Evolutionary conservation across 2,113 vertebrate species (phyloP), one percentile per base, ranked within the genome.

Genomic region (Aptenodytes forsteri): DNA sequence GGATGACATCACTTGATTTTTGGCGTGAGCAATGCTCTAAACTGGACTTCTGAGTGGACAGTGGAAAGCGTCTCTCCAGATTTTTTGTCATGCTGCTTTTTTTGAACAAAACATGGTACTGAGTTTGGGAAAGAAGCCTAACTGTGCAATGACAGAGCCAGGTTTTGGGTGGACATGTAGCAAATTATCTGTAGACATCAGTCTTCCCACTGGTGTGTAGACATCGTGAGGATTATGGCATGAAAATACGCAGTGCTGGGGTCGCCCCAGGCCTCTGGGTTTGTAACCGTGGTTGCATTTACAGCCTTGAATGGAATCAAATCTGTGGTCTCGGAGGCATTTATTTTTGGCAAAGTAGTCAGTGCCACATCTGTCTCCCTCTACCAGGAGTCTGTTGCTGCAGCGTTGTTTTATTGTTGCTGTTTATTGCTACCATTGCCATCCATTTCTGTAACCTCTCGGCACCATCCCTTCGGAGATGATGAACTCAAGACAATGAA

Each of bases 91-190:
- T 20, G 30, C 47, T 76, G 32, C 26, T 52, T 30, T 42, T 50
- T 70, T 59, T 44, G 27, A 79, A 4, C 2, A 8, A 65, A 89
- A 13, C 22, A 2, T 0, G 0, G 4, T 19, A 2, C 25, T 65
- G 46, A 21, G 50, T 21, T 72, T 0, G 14, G 86, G 13, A 21
- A 18, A 36, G 44, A 38, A 77, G 38, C 40, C 30, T 21, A 58
- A 12, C 38, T 38, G 46, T n/a, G 58, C 13, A 70, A 36, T 32
- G 59, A 4, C 58, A 49, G 56, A 54, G 50, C 11, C 34, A 10
- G 67, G 11, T 16, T 59, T 61, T 34, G 40, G n/a, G 12, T 22
- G 38, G 27, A 4, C 10, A 1, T n/a, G 46, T 46, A 71, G 32
- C n/a, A 67, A 18, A 16, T 42, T 19, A 5, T 44, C 36, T 38